Evolutionary conservation across 2,888 invertebrate species (phyloP).

Genomic region (Pantelozetes paolii): DNA sequence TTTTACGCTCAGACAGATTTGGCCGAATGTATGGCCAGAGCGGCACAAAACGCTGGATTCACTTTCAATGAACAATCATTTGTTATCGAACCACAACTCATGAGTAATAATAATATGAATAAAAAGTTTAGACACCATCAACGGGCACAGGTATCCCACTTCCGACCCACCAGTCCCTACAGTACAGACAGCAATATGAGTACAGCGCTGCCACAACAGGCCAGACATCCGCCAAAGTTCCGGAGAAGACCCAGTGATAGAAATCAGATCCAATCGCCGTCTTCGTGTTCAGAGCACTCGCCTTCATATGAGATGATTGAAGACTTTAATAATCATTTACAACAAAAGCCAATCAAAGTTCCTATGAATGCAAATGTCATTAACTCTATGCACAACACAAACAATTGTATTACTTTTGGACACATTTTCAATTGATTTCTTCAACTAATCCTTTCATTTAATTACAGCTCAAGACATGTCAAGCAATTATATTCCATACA

Average conservation of each 20-base stretch:
- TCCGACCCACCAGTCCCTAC: conserved; percentile 54
- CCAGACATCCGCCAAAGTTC: conserved; percentile 38
- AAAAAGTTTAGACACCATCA: conserved; percentile 24
- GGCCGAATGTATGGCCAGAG: conserved; percentile 54
- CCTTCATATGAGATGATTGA: conserved; percentile 29
- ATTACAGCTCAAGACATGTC: conserved; percentile 21
- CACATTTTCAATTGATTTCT: background rate
- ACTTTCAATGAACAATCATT: conserved; percentile 39
- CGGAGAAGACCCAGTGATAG: conserved; percentile 10
- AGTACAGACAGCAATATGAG: conserved; percentile 55
- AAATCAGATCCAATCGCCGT: conserved; percentile 15
- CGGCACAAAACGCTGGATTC: conserved; percentile 54
- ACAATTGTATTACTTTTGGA: background rate
- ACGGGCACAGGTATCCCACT: conserved; percentile 36
- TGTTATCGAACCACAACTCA: conserved; percentile 37
- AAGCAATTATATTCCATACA: conserved; percentile 18
- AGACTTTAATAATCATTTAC: conserved; percentile 30
- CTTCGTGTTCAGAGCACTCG: conserved; percentile 35
- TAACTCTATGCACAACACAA: conserved; percentile 19
- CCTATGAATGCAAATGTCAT: background rate
- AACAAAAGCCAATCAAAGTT: conserved; percentile 28
- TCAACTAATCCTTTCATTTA: background rate
- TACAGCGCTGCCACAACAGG: conserved; percentile 47
- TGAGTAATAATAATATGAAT: conserved; percentile 42
- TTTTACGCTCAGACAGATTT: conserved; percentile 55